Evolutionary conservation across 1,140 invertebrate species (phyloP).

Genomic region (Drosophila nannoptera): DNA sequence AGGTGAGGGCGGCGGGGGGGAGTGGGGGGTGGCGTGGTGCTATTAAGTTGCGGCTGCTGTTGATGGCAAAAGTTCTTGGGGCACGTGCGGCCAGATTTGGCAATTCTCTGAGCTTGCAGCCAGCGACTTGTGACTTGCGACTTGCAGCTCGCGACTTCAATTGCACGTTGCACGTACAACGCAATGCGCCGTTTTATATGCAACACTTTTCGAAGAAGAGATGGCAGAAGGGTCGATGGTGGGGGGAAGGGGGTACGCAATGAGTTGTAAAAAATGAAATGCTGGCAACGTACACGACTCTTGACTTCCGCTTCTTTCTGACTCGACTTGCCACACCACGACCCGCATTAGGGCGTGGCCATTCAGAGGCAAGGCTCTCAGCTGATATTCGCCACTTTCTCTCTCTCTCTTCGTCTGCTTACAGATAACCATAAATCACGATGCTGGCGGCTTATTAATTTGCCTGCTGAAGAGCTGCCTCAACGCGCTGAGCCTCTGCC

Average conservation of each 20-base stretch:
- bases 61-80: constrained; percentile 66
- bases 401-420: constrained; percentile 1
- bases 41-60: constrained; percentile 58
- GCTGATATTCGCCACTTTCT: constrained; percentile 3
- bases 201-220: constrained; percentile 52
- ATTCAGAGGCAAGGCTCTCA: constrained; percentile 25
- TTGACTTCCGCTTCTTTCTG: constrained; percentile 47
- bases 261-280: constrained; percentile 65
- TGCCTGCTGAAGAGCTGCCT: constrained; percentile 81
- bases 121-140: background rate
- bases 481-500: constrained; percentile 63
- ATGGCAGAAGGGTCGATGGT: constrained; percentile 5
- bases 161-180: constrained; percentile 60
- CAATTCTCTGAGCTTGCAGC: constrained; percentile 26
- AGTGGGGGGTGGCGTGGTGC: constrained; percentile 25
- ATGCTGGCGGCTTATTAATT: constrained; percentile 84
- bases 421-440: constrained; percentile 85
- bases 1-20: constrained; percentile 17
- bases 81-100: constrained; percentile 71
- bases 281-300: constrained; percentile 60
- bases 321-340: constrained; percentile 19
- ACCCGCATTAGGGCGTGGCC: constrained; percentile 45
- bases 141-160: constrained; percentile 15
- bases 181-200: constrained; percentile 73
- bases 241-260: constrained; percentile 38